Evolutionary conservation across 1,140 invertebrate species (phyloP).

Genomic region (Carposina sasakii): DNA sequence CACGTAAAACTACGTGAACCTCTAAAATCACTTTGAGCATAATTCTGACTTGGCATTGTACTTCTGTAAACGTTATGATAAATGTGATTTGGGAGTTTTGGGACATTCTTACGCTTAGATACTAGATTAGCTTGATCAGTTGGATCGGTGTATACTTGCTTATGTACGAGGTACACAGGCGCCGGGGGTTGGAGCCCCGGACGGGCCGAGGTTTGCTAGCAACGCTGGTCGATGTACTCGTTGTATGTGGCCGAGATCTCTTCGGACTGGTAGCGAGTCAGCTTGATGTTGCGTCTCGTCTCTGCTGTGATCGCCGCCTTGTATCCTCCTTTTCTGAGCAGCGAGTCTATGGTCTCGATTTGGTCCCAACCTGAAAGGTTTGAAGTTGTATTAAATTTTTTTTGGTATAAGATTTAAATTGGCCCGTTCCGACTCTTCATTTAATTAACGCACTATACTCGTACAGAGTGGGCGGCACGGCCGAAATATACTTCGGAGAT

Average conservation of each 20-base stretch:
- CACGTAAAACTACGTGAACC: no score
- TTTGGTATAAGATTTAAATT: background rate
- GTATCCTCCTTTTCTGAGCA: constrained; percentile 97
- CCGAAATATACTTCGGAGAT: no score
- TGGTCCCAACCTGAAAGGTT: constrained; percentile 94
- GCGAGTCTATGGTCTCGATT: constrained; percentile 97
- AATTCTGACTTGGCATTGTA: constrained; percentile 40
- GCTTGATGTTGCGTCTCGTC: constrained; percentile 88
- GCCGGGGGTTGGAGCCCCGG: constrained; percentile 15
- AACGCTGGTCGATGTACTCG: constrained; percentile 63
- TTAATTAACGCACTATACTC: no score
- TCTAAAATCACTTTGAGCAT: constrained; percentile 61
- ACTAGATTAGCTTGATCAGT: constrained; percentile 45
- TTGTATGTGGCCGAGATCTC: constrained; percentile 70
- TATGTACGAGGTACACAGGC: constrained; percentile 15
- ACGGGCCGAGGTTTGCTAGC: constrained; percentile 50
- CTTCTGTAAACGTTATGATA: constrained; percentile 18
- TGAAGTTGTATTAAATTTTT: no score
- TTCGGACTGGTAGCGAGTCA: constrained; percentile 92
- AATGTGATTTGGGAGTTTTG: constrained; percentile 17
- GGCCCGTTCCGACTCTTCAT: no score
- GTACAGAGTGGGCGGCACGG: no score
- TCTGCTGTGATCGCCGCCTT: constrained; percentile 92
- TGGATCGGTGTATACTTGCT: constrained; percentile 12
- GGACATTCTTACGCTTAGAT: constrained; percentile 50